A percentile compares a stretch with the other conserved stretches of the same genome.
Conservation (phyloP, 1,140 invertebrate species). For the Procambarus clarkii region DNA sequence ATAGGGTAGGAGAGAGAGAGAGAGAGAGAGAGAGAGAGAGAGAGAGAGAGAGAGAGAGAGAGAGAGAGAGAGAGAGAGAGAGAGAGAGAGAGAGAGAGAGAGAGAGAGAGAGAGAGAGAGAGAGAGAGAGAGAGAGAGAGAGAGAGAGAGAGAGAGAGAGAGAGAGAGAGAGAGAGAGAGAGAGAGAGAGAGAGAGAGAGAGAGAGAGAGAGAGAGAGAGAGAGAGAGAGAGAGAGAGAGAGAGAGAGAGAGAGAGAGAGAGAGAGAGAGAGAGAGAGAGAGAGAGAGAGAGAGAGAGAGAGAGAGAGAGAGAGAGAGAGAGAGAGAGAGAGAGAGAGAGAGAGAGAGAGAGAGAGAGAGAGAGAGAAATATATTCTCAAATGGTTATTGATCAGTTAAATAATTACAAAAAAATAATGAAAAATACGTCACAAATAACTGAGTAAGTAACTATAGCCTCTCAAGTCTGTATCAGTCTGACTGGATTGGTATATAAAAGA, state of each 20-base stretch:
- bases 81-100: neutral
- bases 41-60: constrained; percentile 9
- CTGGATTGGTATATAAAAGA: too few relatives aligned
- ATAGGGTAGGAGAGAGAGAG: too few relatives aligned
- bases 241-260: neutral
- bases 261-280: neutral
- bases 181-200: constrained; percentile 1
- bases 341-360: neutral
- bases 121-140: neutral
- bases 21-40: constrained; percentile 9
- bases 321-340: neutral
- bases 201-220: neutral
- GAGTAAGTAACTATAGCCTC: too few relatives aligned
- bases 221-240: neutral
- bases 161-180: neutral
- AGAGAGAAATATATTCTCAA: too few relatives aligned
- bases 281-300: neutral
- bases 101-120: neutral
- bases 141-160: neutral
- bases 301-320: neutral
- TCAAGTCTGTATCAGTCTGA: too few relatives aligned
- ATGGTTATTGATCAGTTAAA: too few relatives aligned
- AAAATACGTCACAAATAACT: too few relatives aligned
- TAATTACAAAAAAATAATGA: too few relatives aligned
- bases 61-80: neutral